A percentile compares a stretch with the other conserved stretches of the same genome.
phyloP scores from a whole-genome alignment of 2,888 invertebrate species.

The Itoplectis maculator region DNA sequence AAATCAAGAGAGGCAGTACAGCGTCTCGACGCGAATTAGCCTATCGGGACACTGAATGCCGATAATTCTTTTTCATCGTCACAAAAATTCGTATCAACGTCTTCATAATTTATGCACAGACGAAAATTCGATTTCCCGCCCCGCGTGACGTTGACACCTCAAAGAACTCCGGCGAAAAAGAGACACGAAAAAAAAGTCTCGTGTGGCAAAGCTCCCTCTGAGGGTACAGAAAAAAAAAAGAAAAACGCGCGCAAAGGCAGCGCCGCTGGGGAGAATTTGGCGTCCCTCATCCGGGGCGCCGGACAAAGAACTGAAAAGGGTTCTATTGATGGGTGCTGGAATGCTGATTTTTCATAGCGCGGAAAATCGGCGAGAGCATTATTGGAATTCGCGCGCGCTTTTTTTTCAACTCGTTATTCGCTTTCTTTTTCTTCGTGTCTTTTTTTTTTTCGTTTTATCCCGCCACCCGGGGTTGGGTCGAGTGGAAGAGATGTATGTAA shows the following conservation, averaged over 20 bases:
- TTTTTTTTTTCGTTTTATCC: slow-evolving; percentile 38
- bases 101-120: not conserved
- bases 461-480: slow-evolving; percentile 24
- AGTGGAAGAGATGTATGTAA: slow-evolving; percentile 52
- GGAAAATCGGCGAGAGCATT: slow-evolving; percentile 57
- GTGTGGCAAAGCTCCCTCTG: not conserved
- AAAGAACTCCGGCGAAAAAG: not conserved
- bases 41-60: not conserved
- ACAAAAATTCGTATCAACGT: not conserved
- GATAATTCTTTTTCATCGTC: no score
- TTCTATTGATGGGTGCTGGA: slow-evolving; percentile 48
- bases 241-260: slow-evolving; percentile 1
- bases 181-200: not conserved
- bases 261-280: slow-evolving; percentile 51
- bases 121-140: not conserved
- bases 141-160: not conserved
- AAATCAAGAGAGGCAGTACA: no score
- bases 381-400: slow-evolving; percentile 56
- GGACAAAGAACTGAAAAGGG: slow-evolving; percentile 52
- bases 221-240: slow-evolving; percentile 3
- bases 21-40: no score
- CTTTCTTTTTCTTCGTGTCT: slow-evolving; percentile 50
- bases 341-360: slow-evolving; percentile 63
- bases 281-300: slow-evolving; percentile 5
- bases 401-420: slow-evolving; percentile 28